Percentiles rank a stretch among this genome's conserved stretches.
Evolutionary conservation across 1,140 invertebrate species (phyloP).

Genomic region (honey bee (Apis mellifera)): DNA sequence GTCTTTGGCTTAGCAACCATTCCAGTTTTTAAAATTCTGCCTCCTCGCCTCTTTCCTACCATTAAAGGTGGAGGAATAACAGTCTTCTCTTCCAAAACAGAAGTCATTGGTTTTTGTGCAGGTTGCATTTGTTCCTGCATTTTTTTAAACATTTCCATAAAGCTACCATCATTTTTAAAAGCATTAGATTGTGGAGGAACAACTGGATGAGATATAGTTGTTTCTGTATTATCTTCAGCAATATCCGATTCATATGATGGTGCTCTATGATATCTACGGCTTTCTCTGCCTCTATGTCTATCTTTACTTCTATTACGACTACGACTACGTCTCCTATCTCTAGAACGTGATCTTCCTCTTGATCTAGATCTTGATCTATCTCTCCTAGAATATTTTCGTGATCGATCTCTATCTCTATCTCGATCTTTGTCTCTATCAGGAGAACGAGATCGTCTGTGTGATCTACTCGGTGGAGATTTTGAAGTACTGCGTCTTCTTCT

Average conservation of each 20-base stretch:
- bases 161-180: slow-evolving; percentile 93
- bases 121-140: slow-evolving; percentile 86
- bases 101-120: slow-evolving; percentile 76
- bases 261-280: slow-evolving; percentile 69
- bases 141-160: slow-evolving; percentile 94
- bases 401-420: slow-evolving; percentile 63
- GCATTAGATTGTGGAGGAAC: slow-evolving; percentile 81
- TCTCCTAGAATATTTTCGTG: slow-evolving; percentile 70
- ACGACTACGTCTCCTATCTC: slow-evolving; percentile 73
- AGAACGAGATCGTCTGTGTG: slow-evolving; percentile 72
- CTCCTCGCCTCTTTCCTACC: slow-evolving; percentile 92
- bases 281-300: slow-evolving; percentile 69
- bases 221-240: slow-evolving; percentile 67
- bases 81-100: slow-evolving; percentile 74
- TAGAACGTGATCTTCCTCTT: slow-evolving; percentile 67
- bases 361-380: slow-evolving; percentile 72
- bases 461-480: slow-evolving; percentile 64
- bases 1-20: slow-evolving; percentile 92
- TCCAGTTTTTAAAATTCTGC: slow-evolving; percentile 93
- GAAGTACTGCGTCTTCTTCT: slow-evolving; percentile 72
- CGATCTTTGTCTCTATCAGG: slow-evolving; percentile 65
- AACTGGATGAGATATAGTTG: slow-evolving; percentile 51
- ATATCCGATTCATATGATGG: slow-evolving; percentile 68
- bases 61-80: slow-evolving; percentile 83
- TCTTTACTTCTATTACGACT: slow-evolving; percentile 74